Conservation (phyloP, 2,888 invertebrate genomes). For the Coenonympha arcania region DNA sequence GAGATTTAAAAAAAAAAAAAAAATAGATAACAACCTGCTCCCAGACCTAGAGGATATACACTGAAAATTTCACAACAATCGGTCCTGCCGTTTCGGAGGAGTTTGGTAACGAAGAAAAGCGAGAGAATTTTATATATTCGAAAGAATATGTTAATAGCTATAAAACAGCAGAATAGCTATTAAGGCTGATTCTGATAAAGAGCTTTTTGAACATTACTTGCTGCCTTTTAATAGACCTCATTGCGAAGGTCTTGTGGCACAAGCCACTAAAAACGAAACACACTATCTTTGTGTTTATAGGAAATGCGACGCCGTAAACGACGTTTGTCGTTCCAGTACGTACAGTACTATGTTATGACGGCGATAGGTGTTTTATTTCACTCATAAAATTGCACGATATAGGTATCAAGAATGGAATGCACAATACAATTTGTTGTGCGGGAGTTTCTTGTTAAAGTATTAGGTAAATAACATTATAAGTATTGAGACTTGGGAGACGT, state of each 20-base stretch:
- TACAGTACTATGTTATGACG: not conserved
- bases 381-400: conserved; percentile 9
- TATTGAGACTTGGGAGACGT: too few species aligned
- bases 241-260: not conserved
- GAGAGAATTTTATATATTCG: too few species aligned
- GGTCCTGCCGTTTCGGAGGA: too few species aligned
- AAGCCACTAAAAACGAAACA: not conserved
- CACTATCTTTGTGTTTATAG: conserved; percentile 1
- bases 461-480: not conserved
- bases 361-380: conserved; percentile 5
- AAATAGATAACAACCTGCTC: too few species aligned
- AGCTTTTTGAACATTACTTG: not conserved
- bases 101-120: too few species aligned
- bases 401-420: too few species aligned
- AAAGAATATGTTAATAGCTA: too few species aligned
- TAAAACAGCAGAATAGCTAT: too few species aligned
- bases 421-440: not conserved
- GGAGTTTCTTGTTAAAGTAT: not conserved
- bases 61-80: too few species aligned
- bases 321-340: not conserved
- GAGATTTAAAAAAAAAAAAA: too few species aligned
- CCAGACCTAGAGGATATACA: too few species aligned
- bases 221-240: not conserved
- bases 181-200: too few species aligned
- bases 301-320: not conserved